Evolutionary conservation across 2,113 vertebrate genomes (phyloP).

Genomic region (Passer domesticus): DNA sequence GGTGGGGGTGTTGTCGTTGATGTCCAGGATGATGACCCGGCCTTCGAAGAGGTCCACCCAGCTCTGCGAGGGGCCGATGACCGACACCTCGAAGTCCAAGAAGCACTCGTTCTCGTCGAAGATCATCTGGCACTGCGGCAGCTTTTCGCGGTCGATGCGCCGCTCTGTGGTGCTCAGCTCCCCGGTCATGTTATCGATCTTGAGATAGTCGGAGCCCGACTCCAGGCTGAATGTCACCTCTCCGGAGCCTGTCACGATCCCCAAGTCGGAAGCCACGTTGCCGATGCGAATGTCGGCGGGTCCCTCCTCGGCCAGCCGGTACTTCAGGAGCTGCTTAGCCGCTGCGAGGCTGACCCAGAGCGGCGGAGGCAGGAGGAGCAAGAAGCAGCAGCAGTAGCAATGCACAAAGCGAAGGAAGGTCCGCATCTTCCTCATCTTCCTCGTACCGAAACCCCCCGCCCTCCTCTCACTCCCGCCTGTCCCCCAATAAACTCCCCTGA

Average conservation of each 20-base stretch:
- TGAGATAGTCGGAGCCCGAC: conserved; percentile 96
- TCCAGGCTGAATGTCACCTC: conserved; percentile 98
- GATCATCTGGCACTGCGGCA: conserved; percentile 99
- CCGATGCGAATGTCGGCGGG: conserved; percentile 93
- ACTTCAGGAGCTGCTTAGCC: conserved; percentile 93
- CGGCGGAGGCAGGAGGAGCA: conserved; percentile 81
- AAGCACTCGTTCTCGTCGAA: conserved; percentile 99
- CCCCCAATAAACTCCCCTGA: conserved; percentile 2
- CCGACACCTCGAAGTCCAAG: conserved; percentile 97
- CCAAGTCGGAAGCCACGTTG: conserved; percentile 93
- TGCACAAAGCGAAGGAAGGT: conserved; percentile 68
- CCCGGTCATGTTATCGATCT: conserved; percentile 98
- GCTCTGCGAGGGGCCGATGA: conserved; percentile 97
- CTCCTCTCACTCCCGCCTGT: not conserved
- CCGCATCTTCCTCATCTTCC: conserved; percentile 75
- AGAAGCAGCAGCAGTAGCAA: conserved; percentile 77
- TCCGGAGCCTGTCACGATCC: conserved; percentile 90
- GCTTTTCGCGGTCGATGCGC: conserved; percentile 96
- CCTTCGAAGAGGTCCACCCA: conserved; percentile 98
- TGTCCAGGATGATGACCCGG: conserved; percentile 94
- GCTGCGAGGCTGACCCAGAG: conserved; percentile 85
- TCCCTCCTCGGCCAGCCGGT: conserved; percentile 94
- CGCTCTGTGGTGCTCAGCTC: conserved; percentile 96
- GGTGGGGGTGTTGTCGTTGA: conserved; percentile 97
- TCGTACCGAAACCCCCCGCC: not conserved